Evolutionary conservation across 2,113 vertebrate genomes (phyloP), one percentile per base, ranked within the genome.

Genomic region (Oxyruncus cristatus): DNA sequence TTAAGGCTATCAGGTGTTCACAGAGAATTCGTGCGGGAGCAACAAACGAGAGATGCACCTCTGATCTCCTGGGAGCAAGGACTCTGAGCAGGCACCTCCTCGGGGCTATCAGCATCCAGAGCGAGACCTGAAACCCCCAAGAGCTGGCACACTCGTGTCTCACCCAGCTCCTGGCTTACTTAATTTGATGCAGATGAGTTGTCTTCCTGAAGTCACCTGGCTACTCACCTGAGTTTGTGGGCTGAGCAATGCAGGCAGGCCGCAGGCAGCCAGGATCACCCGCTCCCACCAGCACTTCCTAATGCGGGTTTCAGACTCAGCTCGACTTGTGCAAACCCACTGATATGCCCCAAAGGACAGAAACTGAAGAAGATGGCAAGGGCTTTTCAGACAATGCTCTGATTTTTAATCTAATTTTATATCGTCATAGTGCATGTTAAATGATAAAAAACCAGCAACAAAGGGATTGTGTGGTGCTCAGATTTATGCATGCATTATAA

Each of bases 41-140:
- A 63, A 35, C 18, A 53, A 59, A 22, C 0, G 1, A 0, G 1
- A 78, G 53, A 42, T 1, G 30, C 9, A 2, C 1, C 1, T 37
- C 26, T 56, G n/a, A 8, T 12, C 32, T 56, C 22, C 42, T 24
- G 41, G 58, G 44, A 83, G 46, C 72, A n/a, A 3, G 2, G 6
- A 10, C 32, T 74, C 61, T 11, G 28, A 39, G 70, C n/a, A 70
- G 41, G 52, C 50, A n/a, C 13, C 50, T 71, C 30, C 66, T 41
- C 0, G 0, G 35, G 66, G 68, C 73, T 42, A 3, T 26, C 70
- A 55, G 47, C 56, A 81, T 56, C 61, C 39, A 5, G 35, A n/a
- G 68, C 5, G 30, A 62, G 46, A 28, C 56, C 47, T 19, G 56
- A 47, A 41, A 73, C 44, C 30, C 56, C 6, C 52, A 22, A 7